Base-by-base conservation (phyloP, 2,888 invertebrate genomes). In the Sisyra terminalis region DNA sequence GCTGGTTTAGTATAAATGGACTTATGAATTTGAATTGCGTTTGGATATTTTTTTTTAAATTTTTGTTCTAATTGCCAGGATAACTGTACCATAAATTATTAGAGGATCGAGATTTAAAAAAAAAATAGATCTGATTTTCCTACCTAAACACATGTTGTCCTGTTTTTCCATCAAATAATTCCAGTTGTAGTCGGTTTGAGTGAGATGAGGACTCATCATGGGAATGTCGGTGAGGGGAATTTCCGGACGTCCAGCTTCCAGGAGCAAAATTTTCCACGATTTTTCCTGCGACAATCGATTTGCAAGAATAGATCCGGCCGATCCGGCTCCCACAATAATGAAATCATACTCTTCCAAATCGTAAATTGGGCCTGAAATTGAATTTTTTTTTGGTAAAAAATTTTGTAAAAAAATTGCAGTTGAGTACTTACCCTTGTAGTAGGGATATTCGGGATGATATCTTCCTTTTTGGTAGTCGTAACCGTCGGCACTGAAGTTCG, bases 301-400 rank as follows among this genome's bases (percentile, higher is more conserved):
- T 0, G 78, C 77, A 4, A 78, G 52, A 1, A 70, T 73, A 0
- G 76, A 71, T 1, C 79, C 79, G 0, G 73, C 72, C 0, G 75
- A 70, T 0, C 78, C 76, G 0, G 72, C 73, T 0, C 77, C 76
- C 1, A 76, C 63, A 10, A 74, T 61, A 1, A 74, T 58, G 46
- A 73, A 75, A 51, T 75, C 74, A 51, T 74, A 74, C 11, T 37
- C 16, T 37, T 37, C 37, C 1, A 18, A 17, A 10, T 37, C 11
- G 16, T 3, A 7, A 18, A 37, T 37, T 16, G 37, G 37, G 2
- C 37, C 37, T 37, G 18, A 15, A 15, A 15, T 3, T n/a, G 10
- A 15, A 13, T 9, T 32, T 32, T 13, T 13, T 15, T 36, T 36
- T 3, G 36, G 14, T n/a, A n/a, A n/a, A n/a, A n/a, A n/a, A n/a